Evolutionary conservation across 1,140 invertebrate genomes (phyloP).

Genomic region (Halesus radiatus): DNA sequence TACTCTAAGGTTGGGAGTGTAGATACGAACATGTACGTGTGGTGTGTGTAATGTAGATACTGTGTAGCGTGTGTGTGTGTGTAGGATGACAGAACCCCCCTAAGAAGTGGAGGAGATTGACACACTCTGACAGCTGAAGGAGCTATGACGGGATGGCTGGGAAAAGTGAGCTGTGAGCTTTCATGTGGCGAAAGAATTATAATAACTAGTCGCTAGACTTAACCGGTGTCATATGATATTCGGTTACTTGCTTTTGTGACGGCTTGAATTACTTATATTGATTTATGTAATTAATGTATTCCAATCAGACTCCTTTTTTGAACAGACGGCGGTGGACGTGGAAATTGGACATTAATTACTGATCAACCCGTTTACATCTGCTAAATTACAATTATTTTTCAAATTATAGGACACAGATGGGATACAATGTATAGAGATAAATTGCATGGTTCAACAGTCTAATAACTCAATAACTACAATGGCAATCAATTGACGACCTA

Average conservation of each 20-base stretch:
- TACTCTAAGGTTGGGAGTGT: too few species aligned
- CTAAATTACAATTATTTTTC: too few species aligned
- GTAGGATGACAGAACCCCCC: not conserved
- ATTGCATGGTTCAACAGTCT: too few species aligned
- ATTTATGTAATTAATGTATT: not conserved
- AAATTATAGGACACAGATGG: too few species aligned
- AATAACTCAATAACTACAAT: too few species aligned
- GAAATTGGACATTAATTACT: too few species aligned
- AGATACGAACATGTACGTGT: too few species aligned
- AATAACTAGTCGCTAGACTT: not conserved
- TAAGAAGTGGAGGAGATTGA: conserved; percentile 41
- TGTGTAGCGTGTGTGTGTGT: not conserved
- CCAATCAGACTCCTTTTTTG: too few species aligned
- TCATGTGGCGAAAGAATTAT: conserved; percentile 29
- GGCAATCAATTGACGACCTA: too few species aligned
- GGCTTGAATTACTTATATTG: not conserved
- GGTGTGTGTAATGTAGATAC: not conserved
- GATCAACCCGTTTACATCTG: too few species aligned
- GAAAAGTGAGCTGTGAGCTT: not conserved
- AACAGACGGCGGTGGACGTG: too few species aligned
- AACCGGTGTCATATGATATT: conserved; percentile 33
- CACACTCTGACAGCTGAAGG: conserved; percentile 44
- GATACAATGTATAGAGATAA: too few species aligned
- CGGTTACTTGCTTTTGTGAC: conserved; percentile 13
- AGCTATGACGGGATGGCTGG: conserved; percentile 8